These are phyloP conservation scores for Trypoxylus dichotomus DNA, from an alignment of 1,140 invertebrate genomes.

Conservation along the genomic window DNA sequence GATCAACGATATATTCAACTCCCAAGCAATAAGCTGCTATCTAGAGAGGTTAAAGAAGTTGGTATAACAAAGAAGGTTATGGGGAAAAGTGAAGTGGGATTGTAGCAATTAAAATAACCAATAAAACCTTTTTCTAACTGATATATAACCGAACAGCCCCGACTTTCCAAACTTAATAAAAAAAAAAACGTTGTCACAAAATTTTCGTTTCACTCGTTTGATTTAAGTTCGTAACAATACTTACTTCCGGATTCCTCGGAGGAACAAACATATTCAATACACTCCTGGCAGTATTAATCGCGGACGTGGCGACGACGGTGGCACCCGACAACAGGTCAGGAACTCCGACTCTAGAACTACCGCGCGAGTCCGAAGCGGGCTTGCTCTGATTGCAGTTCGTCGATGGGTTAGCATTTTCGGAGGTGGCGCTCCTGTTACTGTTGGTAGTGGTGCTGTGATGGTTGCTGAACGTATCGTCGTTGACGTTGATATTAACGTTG, in stretches of 20 bases:
- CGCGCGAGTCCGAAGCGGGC: neutral
- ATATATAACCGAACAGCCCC: too few relatives aligned
- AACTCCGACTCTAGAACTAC: neutral
- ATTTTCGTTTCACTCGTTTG: neutral
- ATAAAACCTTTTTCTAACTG: too few relatives aligned
- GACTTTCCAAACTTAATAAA: too few relatives aligned
- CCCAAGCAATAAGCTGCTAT: too few relatives aligned
- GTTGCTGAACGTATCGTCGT: neutral
- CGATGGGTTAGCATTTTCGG: neutral
- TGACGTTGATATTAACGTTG: neutral
- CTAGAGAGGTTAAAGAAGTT: too few relatives aligned
- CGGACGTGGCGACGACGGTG: slow-evolving; percentile 51
- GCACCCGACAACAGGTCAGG: slow-evolving; percentile 49
- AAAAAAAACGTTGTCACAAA: too few relatives aligned
- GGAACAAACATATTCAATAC: slow-evolving; percentile 36
- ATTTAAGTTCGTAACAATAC: neutral
- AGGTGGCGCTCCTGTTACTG: neutral
- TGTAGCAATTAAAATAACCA: too few relatives aligned
- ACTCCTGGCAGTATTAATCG: slow-evolving; percentile 47
- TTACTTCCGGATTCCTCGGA: slow-evolving; percentile 35
- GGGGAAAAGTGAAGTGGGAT: too few relatives aligned
- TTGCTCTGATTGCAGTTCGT: neutral
- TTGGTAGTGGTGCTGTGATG: neutral
- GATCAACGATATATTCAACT: too few relatives aligned
- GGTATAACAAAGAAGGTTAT: too few relatives aligned